Percentiles rank a stretch among this genome's conserved stretches.
These are phyloP conservation scores for Lepidocyrtinus sp. DNA, from an alignment of 2,888 invertebrate genomes.

Conservation along the genomic window DNA sequence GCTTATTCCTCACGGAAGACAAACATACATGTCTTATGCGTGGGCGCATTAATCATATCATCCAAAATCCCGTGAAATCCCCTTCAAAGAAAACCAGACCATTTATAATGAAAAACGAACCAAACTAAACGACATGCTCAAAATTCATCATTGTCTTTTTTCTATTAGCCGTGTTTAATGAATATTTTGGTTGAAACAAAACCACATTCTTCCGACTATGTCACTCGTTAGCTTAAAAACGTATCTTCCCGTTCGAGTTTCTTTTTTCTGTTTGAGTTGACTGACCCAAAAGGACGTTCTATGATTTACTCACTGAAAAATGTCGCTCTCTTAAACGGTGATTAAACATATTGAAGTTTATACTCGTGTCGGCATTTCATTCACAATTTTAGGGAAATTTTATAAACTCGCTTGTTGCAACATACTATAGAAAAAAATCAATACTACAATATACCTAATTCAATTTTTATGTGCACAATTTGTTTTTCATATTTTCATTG, in stretches of 20 bases:
- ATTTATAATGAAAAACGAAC: background rate
- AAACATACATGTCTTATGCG: too few relatives aligned
- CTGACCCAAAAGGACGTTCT: background rate
- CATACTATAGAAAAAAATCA: background rate
- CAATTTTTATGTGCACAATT: too few relatives aligned
- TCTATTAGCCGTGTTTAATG: background rate
- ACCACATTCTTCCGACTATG: background rate
- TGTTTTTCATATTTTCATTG: too few relatives aligned
- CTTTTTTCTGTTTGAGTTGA: background rate
- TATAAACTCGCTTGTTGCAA: background rate
- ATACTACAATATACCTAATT: background rate
- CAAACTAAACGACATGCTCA: background rate
- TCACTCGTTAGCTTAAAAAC: too few relatives aligned
- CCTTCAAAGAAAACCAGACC: background rate
- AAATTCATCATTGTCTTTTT: background rate
- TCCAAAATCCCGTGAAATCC: background rate
- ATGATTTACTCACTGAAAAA: background rate
- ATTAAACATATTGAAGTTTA: background rate
- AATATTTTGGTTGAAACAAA: background rate
- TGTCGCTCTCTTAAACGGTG: too few relatives aligned
- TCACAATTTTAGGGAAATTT: background rate
- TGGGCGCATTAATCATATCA: background rate
- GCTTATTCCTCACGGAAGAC: background rate
- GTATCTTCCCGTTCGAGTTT: too few relatives aligned
- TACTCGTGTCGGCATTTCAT: background rate